phyloP scores from a whole-genome alignment of 2,888 invertebrate species.

The Drosophila antonietae region DNA sequence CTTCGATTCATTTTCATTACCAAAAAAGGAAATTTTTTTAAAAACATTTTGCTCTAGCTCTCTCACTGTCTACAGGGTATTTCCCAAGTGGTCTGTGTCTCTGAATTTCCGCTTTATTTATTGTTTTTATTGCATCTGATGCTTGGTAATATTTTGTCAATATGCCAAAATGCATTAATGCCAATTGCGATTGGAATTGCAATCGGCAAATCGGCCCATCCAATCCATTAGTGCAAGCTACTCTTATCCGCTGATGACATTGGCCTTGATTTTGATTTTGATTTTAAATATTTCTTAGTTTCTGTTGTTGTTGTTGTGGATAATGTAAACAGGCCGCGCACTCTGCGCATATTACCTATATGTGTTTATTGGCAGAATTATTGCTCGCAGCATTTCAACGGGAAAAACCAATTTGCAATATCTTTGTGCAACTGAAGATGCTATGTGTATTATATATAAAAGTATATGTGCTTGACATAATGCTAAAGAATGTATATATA shows the following conservation, averaged over 20 bases:
- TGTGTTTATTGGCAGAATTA: constrained; percentile 38
- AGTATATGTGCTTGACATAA: constrained; percentile 47
- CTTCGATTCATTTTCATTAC: too few species aligned
- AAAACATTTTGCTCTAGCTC: too few species aligned
- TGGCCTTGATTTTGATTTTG: constrained; percentile 76
- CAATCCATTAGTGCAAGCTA: constrained; percentile 61
- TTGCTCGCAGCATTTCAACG: constrained; percentile 21
- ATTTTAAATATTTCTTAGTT: constrained; percentile 18
- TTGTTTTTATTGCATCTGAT: constrained; percentile 9
- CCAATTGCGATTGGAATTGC: constrained; percentile 56
- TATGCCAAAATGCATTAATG: constrained; percentile 60
- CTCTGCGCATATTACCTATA: constrained; percentile 1
- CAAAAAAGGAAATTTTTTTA: too few species aligned
- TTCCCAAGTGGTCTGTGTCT: background rate
- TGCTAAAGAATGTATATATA: constrained; percentile 43
- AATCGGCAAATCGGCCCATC: constrained; percentile 45
- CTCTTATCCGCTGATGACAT: constrained; percentile 51
- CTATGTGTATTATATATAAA: background rate
- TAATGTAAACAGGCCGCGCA: constrained; percentile 26
- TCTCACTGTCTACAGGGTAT: constrained; percentile 5
- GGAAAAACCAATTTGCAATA: constrained; percentile 49
- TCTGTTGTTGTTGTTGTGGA: background rate
- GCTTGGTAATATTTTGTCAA: constrained; percentile 46
- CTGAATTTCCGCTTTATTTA: background rate
- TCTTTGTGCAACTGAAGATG: background rate